These are phyloP conservation scores for Phoxinus dragarum DNA, from an alignment of 2,797 vertebrate genomes.

Conservation along the genomic window DNA sequence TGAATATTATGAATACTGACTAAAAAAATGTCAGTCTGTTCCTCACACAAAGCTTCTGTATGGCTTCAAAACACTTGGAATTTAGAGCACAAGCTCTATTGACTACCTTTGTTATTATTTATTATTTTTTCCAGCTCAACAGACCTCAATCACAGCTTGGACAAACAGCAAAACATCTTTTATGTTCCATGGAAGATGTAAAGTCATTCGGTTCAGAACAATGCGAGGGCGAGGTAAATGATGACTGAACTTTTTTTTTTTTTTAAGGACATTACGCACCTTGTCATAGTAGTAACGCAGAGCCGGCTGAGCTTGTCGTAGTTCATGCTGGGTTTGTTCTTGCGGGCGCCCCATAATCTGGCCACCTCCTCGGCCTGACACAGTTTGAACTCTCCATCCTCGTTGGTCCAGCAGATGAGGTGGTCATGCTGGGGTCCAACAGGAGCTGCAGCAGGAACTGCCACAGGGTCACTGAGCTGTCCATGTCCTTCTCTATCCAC, in stretches of 20 bases:
- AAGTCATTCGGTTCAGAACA: not conserved
- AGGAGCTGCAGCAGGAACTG: constrained; percentile 98
- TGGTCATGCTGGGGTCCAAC: constrained; percentile 88
- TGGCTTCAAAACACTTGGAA: too few relatives aligned
- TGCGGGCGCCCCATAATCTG: constrained; percentile 94
- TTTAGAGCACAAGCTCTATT: too few relatives aligned
- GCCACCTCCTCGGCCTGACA: constrained; percentile 97
- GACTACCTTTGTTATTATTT: too few relatives aligned
- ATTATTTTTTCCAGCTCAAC: too few relatives aligned
- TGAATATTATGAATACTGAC: too few relatives aligned
- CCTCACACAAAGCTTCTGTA: not conserved
- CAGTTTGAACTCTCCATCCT: constrained; percentile 96
- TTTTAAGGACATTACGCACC: constrained; percentile 71
- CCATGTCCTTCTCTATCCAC: constrained; percentile 83
- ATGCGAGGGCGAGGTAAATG: not conserved
- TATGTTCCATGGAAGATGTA: not conserved
- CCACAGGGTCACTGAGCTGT: constrained; percentile 98
- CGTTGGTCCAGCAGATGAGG: constrained; percentile 96
- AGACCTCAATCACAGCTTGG: not conserved
- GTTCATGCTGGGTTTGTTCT: constrained; percentile 99
- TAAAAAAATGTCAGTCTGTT: not conserved
- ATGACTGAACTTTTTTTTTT: not conserved
- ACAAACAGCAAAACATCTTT: not conserved
- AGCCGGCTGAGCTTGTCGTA: constrained; percentile 98
- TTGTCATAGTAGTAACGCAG: constrained; percentile 98